Base-by-base conservation (phyloP, 2,888 invertebrate genomes). In the Folsomia candida region DNA sequence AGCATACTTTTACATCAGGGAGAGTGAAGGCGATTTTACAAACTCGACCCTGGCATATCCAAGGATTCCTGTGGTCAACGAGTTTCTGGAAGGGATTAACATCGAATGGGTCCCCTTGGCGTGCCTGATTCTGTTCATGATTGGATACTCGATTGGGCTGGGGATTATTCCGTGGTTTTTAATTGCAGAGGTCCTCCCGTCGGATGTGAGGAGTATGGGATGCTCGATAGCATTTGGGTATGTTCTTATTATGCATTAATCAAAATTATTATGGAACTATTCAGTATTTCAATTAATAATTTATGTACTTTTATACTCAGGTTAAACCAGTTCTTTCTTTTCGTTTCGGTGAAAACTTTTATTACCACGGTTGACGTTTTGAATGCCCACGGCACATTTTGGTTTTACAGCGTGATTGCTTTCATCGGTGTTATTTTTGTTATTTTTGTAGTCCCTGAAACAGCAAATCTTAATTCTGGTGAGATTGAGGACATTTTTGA, bases 401-500 rank as follows among this genome's bases (percentile, higher is more conserved):
- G 78, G 78, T 62, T 76, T 18, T 79, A 79, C 67, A 68, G 73
- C 1, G 67, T 51, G 1, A 71, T 75, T 11, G 69, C 74, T 0
- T 69, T 74, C 3, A 14, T 73, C 51, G 79, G 77, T 0, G 73
- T 71, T 1, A 2, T 78, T 4, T 78, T 79, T 69, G 79, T 79
- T 1, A 51, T 69, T 2, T 6, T 73, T 18, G 61, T 70, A 14
- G 77, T 79, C 9, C 79, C 79, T 0, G 79, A 79, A 70, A 79
- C 79, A 1, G 65, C 70, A 0, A 75, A 79, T 65, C 27, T 78
- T 11, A 67, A 76, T 51, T 54, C 72, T 11, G 74, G 68, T 18
- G 77, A 79, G 59, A 79, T 79, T 68, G 79, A 79, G 47, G 77
- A 79, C 6, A 63, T 79, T n/a, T 79, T 78, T 60, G 70, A 75